Conservation (phyloP, 2,113 vertebrate genomes). For the Fulmarus glacialis region DNA sequence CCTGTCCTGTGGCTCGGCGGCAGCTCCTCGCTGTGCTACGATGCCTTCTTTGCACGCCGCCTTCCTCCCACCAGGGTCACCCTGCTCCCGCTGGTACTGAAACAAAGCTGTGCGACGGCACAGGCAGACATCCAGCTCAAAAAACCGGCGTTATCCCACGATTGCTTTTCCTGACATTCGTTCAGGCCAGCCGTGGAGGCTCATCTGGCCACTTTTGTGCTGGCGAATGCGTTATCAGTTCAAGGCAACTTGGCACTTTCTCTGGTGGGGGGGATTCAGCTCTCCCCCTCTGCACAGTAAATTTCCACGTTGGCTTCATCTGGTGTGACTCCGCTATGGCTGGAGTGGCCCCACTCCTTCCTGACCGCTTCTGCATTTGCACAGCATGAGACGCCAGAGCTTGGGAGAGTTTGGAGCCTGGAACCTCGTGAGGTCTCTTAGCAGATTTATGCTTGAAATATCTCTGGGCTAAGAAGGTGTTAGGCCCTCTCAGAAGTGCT, state of each 20-base stretch:
- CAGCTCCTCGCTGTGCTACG: neutral
- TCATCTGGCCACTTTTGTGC: neutral
- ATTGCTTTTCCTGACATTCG: neutral
- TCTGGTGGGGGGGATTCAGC: neutral
- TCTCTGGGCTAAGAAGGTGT: constrained; percentile 35
- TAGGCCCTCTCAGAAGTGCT: constrained; percentile 4
- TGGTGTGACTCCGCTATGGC: fast-evolving
- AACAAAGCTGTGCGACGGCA: neutral
- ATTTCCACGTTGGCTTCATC: neutral
- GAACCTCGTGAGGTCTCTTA: neutral
- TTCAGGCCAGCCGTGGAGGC: neutral
- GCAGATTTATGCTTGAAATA: constrained; percentile 41
- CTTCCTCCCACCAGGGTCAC: neutral
- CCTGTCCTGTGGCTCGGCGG: neutral
- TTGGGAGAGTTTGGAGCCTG: neutral
- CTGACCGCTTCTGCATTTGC: neutral
- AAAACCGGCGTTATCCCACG: neutral
- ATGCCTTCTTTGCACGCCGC: neutral
- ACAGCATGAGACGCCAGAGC: neutral
- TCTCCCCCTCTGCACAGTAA: neutral
- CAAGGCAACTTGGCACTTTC: neutral
- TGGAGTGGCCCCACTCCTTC: neutral
- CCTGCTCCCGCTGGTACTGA: fast-evolving
- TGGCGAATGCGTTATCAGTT: neutral
- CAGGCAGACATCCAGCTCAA: neutral